Evolutionary conservation across 2,113 vertebrate species (phyloP).

Genomic region (Grammatotria lemairii): DNA sequence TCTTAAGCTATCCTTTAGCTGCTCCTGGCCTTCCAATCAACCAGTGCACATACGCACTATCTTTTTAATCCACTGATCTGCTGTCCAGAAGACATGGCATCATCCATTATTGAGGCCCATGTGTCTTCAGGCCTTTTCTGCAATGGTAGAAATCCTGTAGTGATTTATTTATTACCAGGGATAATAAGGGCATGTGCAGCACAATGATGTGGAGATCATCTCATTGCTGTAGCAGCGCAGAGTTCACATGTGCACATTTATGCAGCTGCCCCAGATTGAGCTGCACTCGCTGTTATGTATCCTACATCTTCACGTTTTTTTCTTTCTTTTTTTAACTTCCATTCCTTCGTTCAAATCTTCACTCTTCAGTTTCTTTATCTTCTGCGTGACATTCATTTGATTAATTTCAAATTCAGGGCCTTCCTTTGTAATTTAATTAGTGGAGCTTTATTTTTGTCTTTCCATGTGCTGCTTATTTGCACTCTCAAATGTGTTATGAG

Average conservation of each 20-base stretch:
- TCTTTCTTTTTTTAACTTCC: not conserved
- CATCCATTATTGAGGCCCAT: constrained; percentile 22
- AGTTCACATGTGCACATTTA: not conserved
- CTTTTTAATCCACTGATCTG: constrained; percentile 7
- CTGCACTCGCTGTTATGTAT: not conserved
- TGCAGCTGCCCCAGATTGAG: not conserved
- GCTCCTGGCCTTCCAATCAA: constrained; percentile 4
- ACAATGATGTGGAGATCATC: not conserved
- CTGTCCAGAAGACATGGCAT: not conserved
- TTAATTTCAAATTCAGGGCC: not conserved
- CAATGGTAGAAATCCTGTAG: not conserved
- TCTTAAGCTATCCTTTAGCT: constrained; percentile 31
- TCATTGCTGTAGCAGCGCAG: not conserved
- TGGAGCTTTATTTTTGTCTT: not conserved
- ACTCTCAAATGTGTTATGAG: not conserved
- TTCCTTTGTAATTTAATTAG: not conserved
- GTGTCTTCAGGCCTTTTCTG: not conserved
- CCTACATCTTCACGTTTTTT: not conserved
- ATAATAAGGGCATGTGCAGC: constrained; percentile 23
- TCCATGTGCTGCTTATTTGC: not conserved
- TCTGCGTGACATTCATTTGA: not conserved
- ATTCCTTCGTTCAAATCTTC: not conserved
- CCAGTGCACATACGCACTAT: not conserved
- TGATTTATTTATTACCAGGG: constrained; percentile 27
- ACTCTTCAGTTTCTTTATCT: not conserved